These are phyloP conservation scores for Valencia hispanica DNA, from an alignment of 2,797 vertebrate genomes.

Conservation along the genomic window DNA sequence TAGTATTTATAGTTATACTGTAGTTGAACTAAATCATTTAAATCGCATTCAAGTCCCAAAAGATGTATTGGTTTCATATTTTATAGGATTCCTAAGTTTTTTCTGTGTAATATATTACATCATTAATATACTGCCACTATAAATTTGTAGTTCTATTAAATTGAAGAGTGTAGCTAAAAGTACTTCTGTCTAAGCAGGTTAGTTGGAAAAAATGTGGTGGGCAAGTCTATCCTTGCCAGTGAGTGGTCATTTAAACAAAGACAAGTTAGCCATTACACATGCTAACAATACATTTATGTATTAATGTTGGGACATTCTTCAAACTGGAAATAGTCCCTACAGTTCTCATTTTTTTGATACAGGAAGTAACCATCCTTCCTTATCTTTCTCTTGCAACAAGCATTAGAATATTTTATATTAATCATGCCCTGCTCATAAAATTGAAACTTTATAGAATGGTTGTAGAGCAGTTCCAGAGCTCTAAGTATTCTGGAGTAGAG, in stretches of 20 bases:
- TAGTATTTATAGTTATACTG: background rate
- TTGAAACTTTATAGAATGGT: no score
- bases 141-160: background rate
- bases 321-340: background rate
- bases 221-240: background rate
- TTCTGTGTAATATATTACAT: background rate
- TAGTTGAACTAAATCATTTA: background rate
- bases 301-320: background rate
- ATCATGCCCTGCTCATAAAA: no score
- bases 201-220: no score
- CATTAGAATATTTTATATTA: background rate
- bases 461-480: background rate
- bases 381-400: background rate
- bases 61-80: no score
- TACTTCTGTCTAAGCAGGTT: no score
- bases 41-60: no score
- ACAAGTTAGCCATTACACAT: background rate
- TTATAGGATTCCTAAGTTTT: no score
- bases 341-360: background rate
- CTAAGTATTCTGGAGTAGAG: background rate
- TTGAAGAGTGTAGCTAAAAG: background rate
- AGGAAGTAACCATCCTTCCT: background rate
- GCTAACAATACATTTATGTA: background rate
- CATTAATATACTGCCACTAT: background rate
- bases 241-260: background rate